Conservation (phyloP, 2,113 vertebrate genomes). For the Mugil cephalus region DNA sequence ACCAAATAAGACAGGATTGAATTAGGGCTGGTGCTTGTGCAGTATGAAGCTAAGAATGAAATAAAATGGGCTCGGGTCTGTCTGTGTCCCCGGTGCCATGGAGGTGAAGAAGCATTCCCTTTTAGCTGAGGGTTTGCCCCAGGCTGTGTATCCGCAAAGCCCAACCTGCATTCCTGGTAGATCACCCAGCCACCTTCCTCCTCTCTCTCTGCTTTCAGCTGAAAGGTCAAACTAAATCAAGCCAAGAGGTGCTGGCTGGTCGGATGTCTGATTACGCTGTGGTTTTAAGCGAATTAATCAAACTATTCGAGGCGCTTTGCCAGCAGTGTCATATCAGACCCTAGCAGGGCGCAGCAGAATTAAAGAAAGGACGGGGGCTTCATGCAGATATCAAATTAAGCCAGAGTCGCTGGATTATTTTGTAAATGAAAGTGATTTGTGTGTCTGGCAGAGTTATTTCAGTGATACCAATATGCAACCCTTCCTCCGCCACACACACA, state of each 20-base stretch:
- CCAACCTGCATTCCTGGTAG: conserved; percentile 57
- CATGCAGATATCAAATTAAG: conserved; percentile 69
- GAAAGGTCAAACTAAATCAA: conserved; percentile 76
- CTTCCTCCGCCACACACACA: too few relatives aligned
- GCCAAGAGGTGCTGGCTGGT: conserved; percentile 30
- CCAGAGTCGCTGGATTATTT: conserved; percentile 42
- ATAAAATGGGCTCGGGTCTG: neutral
- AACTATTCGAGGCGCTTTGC: conserved; percentile 60
- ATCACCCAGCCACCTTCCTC: conserved; percentile 43
- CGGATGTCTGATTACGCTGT: conserved; percentile 59
- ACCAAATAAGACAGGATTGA: too few relatives aligned
- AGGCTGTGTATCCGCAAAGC: conserved; percentile 35
- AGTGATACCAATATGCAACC: conserved; percentile 36
- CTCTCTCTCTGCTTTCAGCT: conserved; percentile 23
- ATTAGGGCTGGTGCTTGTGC: too few relatives aligned
- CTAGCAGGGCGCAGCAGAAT: conserved; percentile 47
- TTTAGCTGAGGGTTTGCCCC: conserved; percentile 34
- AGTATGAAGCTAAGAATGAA: too few relatives aligned
- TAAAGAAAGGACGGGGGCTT: conserved; percentile 53
- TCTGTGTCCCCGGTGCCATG: neutral
- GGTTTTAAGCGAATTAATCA: conserved; percentile 72
- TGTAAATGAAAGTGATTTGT: conserved; percentile 58
- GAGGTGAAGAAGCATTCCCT: conserved; percentile 6
- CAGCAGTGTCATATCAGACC: conserved; percentile 57
- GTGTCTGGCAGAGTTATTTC: conserved; percentile 52